Conservation (phyloP, 2,797 vertebrate species). For the Alcedo quadribrachys region DNA sequence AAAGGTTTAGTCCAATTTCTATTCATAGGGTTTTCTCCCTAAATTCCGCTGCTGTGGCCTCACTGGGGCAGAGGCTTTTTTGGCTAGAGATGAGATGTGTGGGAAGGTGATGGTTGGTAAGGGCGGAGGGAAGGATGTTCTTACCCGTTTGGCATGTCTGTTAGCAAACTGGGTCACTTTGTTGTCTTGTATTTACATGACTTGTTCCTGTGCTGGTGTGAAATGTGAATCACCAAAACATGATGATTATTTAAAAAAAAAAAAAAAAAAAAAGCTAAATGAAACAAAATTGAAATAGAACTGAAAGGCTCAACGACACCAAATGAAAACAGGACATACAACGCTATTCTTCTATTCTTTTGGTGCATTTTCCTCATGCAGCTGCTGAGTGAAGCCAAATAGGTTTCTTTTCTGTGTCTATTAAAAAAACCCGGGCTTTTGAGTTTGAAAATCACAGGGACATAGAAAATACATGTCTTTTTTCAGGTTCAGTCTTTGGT, state of each 20-base stretch:
- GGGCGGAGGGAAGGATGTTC: slow-evolving; percentile 59
- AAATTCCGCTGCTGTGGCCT: slow-evolving; percentile 1
- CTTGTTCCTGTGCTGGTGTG: slow-evolving; percentile 53
- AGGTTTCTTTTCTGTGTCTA: slow-evolving; percentile 22
- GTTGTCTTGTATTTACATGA: slow-evolving; percentile 58
- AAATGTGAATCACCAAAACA: slow-evolving; percentile 71
- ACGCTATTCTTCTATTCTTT: slow-evolving; percentile 46
- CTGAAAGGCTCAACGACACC: slow-evolving; percentile 37
- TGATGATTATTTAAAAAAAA: slow-evolving; percentile 41
- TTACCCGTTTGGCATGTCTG: slow-evolving; percentile 40
- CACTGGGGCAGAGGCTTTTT: slow-evolving; percentile 34
- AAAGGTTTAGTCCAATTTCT: slow-evolving; percentile 31
- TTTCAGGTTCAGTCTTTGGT: neutral
- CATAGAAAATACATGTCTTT: neutral
- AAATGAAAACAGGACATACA: slow-evolving; percentile 45
- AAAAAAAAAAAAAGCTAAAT: slow-evolving; percentile 22
- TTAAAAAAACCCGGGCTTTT: slow-evolving; percentile 19
- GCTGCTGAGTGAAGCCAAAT: slow-evolving; percentile 33
- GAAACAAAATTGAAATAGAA: slow-evolving; percentile 59
- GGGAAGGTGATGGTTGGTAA: slow-evolving; percentile 67
- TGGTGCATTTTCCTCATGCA: slow-evolving; percentile 37
- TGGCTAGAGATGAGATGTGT: slow-evolving; percentile 49
- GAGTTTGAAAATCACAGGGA: neutral
- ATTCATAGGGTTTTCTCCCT: slow-evolving; percentile 35
- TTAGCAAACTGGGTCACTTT: slow-evolving; percentile 64